These are phyloP conservation scores for Ianthella basta DNA, from an alignment of 37 sponge, comb jelly and placozoan species.

Conservation along the genomic window DNA sequence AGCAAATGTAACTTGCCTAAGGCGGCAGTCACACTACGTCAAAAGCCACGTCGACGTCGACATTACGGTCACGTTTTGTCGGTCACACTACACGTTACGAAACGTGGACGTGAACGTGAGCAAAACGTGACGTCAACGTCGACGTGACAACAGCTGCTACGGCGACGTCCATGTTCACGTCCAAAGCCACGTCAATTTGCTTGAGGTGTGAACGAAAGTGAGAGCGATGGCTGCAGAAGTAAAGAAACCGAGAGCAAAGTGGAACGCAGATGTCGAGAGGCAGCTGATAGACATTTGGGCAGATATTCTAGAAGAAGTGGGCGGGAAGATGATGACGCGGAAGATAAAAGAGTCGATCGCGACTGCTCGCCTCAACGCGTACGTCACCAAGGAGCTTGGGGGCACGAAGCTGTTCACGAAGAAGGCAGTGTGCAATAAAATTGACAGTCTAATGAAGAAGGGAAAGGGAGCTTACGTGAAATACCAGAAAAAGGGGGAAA, in stretches of 20 bases:
- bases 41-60: not conserved
- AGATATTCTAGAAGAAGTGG: not conserved
- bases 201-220: not conserved
- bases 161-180: not conserved
- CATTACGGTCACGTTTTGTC: not conserved
- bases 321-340: not conserved
- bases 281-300: conserved; percentile 11
- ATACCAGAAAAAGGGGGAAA: conserved; percentile 4
- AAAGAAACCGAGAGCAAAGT: not conserved
- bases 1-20: too few species aligned
- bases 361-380: not conserved
- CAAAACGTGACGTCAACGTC: not conserved
- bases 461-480: not conserved
- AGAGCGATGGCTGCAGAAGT: not conserved
- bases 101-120: conserved; percentile 10
- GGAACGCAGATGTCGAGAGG: not conserved
- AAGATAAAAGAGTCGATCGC: not conserved
- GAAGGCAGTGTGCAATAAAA: conserved; percentile 1
- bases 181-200: not conserved
- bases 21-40: conserved; percentile 17
- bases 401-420: not conserved
- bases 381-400: not conserved
- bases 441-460: not conserved
- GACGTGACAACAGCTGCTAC: not conserved
- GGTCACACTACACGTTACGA: conserved; percentile 2